Base-by-base conservation (phyloP, 2,888 invertebrate species). In the Drosophila parthenogenetica region DNA sequence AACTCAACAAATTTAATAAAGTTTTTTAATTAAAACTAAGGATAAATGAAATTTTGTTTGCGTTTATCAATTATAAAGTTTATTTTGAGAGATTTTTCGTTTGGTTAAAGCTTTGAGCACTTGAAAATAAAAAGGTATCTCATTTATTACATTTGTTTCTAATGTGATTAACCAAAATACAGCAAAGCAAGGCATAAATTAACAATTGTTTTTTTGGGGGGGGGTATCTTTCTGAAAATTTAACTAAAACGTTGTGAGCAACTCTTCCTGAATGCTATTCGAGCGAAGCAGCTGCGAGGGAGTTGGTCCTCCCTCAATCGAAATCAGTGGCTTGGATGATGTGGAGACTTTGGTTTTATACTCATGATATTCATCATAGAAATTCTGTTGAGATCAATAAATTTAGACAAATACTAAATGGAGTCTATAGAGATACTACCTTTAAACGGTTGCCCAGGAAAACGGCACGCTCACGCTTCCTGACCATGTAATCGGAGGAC, bases 401-500 rank as follows among this genome's bases (percentile, higher is more conserved):
- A 25, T 17, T n/a, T 5, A 25, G 11, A 42, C 3, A 19, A 29
- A 8, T 17, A 13, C 11, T 10, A 19, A 14, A 14, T 22, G 1
- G 7, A 35, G 2, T 19, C 7, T 11, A 14, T 16, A 1, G 7
- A 1, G 8, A 5, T 54, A 2, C 51, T 92, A 95, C 96, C 94
- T 97, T 97, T 68, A 97, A 94, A 89, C 96, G 94, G 91, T 95
- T 96, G 69, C 97, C 97, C 61, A 96, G 93, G 93, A 98, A 98
- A 73, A 96, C 94, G 29, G 97, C 96, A 61, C 97, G 93, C 91
- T 98, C 98, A 35, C 98, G 94, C 92, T 98, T 97, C 92, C 96
- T 96, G 87, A 97, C 96, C 96, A 98, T 97, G 91, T 96, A 97
- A 92, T 98, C 98, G 39, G 96, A 96, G 43, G 97, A 96, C 83